Conservation (phyloP, 1,140 invertebrate species). For the Hyles euphorbiae region DNA sequence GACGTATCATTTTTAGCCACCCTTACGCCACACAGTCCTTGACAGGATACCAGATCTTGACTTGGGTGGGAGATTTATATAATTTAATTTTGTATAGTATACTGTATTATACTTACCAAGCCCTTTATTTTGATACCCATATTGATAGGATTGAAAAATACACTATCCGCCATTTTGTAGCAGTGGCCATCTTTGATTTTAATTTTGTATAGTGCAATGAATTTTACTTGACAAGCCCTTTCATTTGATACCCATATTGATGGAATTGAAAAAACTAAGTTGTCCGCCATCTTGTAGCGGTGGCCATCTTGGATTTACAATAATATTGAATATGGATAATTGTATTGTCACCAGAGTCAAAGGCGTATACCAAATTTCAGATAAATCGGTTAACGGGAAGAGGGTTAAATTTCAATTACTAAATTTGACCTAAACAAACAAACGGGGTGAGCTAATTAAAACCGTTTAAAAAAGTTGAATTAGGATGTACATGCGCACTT, state of each 20-base stretch:
- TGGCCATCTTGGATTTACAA: constrained; percentile 3
- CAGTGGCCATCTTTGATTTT: constrained; percentile 11
- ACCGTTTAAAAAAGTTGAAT: too few relatives aligned
- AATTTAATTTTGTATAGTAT: constrained; percentile 3
- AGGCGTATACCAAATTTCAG: constrained; percentile 3
- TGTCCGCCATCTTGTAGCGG: constrained; percentile 1
- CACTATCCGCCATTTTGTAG: constrained; percentile 12
- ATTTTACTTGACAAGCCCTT: too few relatives aligned
- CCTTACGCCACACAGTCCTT: too few relatives aligned
- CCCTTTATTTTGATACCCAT: not conserved
- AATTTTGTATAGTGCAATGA: not conserved
- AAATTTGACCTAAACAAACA: too few relatives aligned
- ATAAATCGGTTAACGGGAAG: too few relatives aligned
- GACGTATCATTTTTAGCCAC: constrained; percentile 6
- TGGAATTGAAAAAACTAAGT: constrained; percentile 6
- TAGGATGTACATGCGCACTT: too few relatives aligned
- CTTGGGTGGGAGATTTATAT: constrained; percentile 12
- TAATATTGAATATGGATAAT: constrained; percentile 1
- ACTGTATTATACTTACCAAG: constrained; percentile 2
- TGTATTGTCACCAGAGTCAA: constrained; percentile 2
- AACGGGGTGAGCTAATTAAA: too few relatives aligned
- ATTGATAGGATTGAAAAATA: constrained; percentile 4
- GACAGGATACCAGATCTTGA: constrained; percentile 20
- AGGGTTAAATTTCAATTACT: too few relatives aligned
- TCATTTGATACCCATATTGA: constrained; percentile 3